Conservation (phyloP, 2,888 invertebrate genomes). For the Dicranocentrus wangi region DNA sequence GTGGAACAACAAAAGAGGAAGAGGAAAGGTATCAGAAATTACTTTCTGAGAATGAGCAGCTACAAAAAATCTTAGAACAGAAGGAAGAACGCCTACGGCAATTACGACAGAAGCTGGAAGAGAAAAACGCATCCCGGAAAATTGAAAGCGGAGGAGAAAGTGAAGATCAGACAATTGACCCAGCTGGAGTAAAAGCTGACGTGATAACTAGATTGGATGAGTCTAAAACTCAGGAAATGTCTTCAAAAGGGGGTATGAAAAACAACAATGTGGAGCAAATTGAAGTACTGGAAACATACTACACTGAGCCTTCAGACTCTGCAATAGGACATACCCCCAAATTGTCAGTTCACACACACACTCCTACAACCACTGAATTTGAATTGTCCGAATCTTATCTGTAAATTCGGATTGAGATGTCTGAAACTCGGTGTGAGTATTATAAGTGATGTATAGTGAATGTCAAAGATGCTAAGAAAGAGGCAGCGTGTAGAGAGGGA, state of each 20-base stretch:
- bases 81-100: constrained; percentile 92
- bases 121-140: constrained; percentile 79
- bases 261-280: constrained; percentile 71
- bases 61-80: constrained; percentile 94
- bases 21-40: constrained; percentile 96
- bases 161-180: background rate
- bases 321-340: constrained; percentile 80
- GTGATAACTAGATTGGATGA: constrained; percentile 30
- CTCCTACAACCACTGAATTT: constrained; percentile 84
- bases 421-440: constrained; percentile 54
- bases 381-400: constrained; percentile 92
- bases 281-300: constrained; percentile 82
- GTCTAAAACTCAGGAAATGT: constrained; percentile 45
- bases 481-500: background rate
- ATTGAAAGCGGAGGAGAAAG: constrained; percentile 31
- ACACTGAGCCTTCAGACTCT: constrained; percentile 86
- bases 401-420: constrained; percentile 74
- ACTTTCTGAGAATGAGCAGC: constrained; percentile 94
- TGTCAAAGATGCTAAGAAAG: constrained; percentile 5
- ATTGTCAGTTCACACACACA: constrained; percentile 84
- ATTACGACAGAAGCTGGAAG: constrained; percentile 86
- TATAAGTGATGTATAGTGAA: constrained; percentile 27
- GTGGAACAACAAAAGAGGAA: constrained; percentile 89
- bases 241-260: constrained; percentile 64
- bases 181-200: constrained; percentile 4